Evolutionary conservation across 2,797 vertebrate species (phyloP), one percentile per base, ranked within the genome.

Genomic region (Australoheros facetus): DNA sequence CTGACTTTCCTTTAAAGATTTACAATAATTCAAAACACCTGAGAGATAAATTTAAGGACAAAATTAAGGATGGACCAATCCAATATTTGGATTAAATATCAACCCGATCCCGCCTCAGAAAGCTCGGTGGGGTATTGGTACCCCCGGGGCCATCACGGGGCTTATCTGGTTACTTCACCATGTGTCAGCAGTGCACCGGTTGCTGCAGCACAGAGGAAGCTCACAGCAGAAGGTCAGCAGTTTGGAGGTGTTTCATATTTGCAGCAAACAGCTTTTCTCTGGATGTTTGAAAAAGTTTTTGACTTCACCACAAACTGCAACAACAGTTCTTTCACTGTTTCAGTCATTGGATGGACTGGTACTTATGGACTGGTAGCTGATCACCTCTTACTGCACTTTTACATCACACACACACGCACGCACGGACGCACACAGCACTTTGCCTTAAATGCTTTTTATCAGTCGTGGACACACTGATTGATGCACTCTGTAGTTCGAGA

Each of bases 81-180:
- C 62, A 51, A 30, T 17, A 2, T 30, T 53, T 69, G 26, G 26
- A 69, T 69, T 3, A 1, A 51, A 69, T 32, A 69, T n/a, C 26
- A 30, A 30, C 0, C 16, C 23, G 1, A 69, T 51, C 23, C 16
- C 19, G 51, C 28, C 62, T 69, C 42, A 0, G 42, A 8, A 26
- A 69, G 45, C 45, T 69, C 2, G 42, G 28, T 39, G 19, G 23
- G 11, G 45, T 32, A 53, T 69, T 17, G 10, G 23, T 69, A 26
- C 16, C 42, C 48, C 16, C 0, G 2, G 5, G 39, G 11, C 30
- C 17, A 69, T 51, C 48, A 51, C 1, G 17, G 48, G 6, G 48
- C 11, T 69, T 45, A 69, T 51, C 48, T 19, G 30, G 14, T 69
- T 51, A 32, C 64, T 69, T 69, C 64, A n/a, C 48, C 62, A 26